Evolutionary conservation across 2,113 vertebrate genomes (phyloP).

Genomic region (Zosterops lateralis): DNA sequence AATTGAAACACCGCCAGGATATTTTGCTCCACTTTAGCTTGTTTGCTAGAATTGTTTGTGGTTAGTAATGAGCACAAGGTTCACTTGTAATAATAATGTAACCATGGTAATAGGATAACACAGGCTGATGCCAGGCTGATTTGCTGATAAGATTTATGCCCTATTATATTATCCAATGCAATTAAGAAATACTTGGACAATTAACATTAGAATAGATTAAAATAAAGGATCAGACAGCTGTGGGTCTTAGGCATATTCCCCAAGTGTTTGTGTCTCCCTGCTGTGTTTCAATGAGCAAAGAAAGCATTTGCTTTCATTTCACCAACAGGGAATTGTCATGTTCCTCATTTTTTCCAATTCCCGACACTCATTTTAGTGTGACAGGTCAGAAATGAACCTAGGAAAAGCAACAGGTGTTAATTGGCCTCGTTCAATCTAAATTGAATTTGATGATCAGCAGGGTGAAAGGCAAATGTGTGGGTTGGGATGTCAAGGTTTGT

Average conservation of each 20-base stretch:
- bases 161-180: constrained; percentile 15
- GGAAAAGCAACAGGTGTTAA: neutral
- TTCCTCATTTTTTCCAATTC: neutral
- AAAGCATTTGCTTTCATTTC: neutral
- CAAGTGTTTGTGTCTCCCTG: neutral
- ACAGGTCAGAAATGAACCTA: neutral
- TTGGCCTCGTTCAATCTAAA: neutral
- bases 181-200: constrained; percentile 56
- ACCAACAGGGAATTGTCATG: neutral
- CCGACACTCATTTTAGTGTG: neutral
- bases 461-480: neutral
- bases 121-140: constrained; percentile 20
- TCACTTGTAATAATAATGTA: constrained; percentile 52
- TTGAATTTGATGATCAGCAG: neutral
- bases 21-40: constrained; percentile 36
- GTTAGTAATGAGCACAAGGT: constrained; percentile 44
- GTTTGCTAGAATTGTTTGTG: constrained; percentile 39
- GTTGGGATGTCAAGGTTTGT: neutral
- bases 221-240: constrained; percentile 31
- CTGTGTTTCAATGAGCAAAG: neutral
- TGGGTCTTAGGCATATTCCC: neutral
- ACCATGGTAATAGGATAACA: constrained; percentile 54
- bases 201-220: constrained; percentile 43
- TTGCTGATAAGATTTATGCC: constrained; percentile 43
- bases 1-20: neutral